Base-by-base conservation (phyloP, 2,888 invertebrate genomes). In the Caenorhabditis drosophilae region DNA sequence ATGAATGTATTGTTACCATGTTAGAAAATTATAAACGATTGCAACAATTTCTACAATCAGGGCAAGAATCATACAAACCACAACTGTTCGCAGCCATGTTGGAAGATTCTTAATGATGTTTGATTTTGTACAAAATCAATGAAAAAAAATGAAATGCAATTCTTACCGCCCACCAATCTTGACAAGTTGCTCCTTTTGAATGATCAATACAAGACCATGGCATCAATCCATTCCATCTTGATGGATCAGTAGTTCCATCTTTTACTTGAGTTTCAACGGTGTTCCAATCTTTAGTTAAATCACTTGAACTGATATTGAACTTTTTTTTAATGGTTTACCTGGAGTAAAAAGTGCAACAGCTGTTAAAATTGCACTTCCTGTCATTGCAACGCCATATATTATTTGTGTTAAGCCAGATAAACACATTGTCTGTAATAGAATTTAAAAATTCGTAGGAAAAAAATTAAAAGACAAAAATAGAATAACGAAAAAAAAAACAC, bases 361-460 rank as follows among this genome's bases (percentile, higher is more conserved):
- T 3, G 73, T 70, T 1, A 73, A 40, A 46, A 59, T 52, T 18
- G 62, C 53, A 49, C 64, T 55, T 12, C 57, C 73, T 9, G 59
- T 38, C 70, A 73, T 69, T 22, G 68, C 22, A 2, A 72, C 49
- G 26, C 75, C 75, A 53, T 72, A 75, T 12, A 75, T 20, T 31
- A 73, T 70, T 40, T 75, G 75, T 1, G 67, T 67, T 16, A 73
- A 45, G 20, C 64, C 61, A n/a, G 73, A 71, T 12, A 71, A 53
- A 52, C 73, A 73, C 70, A 68, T 69, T 12, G 15, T n/a, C n/a
- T n/a, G n/a, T n/a, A n/a, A n/a, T n/a, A n/a, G n/a, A n/a, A n/a
- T 9, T 9, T 31, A 31, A 9, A 31, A 31, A 31, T 31, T 31
- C 12, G 31, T 31, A 31, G 6, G 12, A 31, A 31, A 31, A 31